These are phyloP conservation scores for Rhyzopertha dominica DNA, from an alignment of 1,140 invertebrate genomes.

Conservation along the genomic window DNA sequence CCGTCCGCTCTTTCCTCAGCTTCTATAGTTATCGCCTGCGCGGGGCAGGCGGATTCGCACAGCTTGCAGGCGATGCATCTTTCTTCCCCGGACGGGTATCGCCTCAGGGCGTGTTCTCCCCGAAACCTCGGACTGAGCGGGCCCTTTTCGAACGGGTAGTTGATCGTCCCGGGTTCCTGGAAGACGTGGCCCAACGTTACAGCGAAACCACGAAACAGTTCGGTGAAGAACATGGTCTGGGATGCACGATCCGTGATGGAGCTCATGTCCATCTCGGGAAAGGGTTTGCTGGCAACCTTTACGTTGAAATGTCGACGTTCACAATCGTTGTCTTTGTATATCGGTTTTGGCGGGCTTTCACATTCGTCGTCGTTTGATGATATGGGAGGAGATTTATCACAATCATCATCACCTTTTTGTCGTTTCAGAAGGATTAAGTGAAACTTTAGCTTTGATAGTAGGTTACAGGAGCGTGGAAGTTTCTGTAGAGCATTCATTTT, in stretches of 20 bases:
- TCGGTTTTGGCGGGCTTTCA: too few species aligned
- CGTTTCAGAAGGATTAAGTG: too few species aligned
- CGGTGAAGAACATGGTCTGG: conserved; percentile 66
- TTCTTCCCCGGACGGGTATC: conserved; percentile 97
- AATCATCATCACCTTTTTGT: too few species aligned
- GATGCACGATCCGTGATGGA: conserved; percentile 69
- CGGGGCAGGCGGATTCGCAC: conserved; percentile 97
- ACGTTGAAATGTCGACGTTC: too few species aligned
- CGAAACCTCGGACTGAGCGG: conserved; percentile 93
- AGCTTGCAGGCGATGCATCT: conserved; percentile 98
- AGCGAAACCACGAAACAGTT: conserved; percentile 69
- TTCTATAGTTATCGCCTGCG: conserved; percentile 98
- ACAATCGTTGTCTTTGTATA: too few species aligned
- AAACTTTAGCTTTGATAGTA: too few species aligned
- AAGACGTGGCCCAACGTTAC: conserved; percentile 73
- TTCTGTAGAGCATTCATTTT: too few species aligned
- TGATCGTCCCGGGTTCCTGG: conserved; percentile 96
- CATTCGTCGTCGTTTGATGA: too few species aligned
- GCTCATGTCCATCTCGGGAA: too few species aligned
- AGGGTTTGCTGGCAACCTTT: too few species aligned
- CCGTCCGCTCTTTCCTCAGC: conserved; percentile 95
- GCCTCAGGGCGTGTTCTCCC: conserved; percentile 92
- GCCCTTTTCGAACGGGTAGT: conserved; percentile 98
- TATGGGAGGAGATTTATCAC: too few species aligned
- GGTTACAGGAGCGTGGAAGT: too few species aligned